Evolutionary conservation across 2,113 vertebrate species (phyloP), one percentile per base, ranked within the genome.

Genomic region (Cisticola juncidis): DNA sequence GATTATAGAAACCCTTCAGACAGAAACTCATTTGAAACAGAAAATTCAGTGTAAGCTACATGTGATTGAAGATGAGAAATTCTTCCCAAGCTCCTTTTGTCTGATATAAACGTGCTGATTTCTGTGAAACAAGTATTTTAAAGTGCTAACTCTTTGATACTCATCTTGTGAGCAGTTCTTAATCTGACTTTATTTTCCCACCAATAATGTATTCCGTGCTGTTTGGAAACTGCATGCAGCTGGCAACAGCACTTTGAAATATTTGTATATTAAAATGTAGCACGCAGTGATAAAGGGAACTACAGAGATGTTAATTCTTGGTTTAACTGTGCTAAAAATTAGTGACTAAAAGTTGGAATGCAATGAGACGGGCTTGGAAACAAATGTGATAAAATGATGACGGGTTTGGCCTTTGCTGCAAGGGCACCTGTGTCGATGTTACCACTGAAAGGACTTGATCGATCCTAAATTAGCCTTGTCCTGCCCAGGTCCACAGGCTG

Each of bases 171-270:
- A 95, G 60, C 23, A 29, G 35, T 92, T 96, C 94, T 84, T 77
- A 47, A 47, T 79, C 62, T 91, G 66, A 81, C 91, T 97, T 97
- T 94, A 78, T 95, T 97, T 95, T 95, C 82, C 86, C 54, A 76
- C 65, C 53, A 89, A 40, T 73, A 82, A 53, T 82, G 10, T 84
- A 94, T 96, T 96, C 96, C 50, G 73, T 72, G 91, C 76, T 93
- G 83, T 96, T 94, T 72, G 83, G 94, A 96, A 97, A 71, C 74
- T 84, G 69, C 65, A 44, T 73, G 85, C 47, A 96, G 48, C 94
- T 98, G 85, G 95, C 85, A 96, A 26, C 40, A 91, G 84, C 68
- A 42, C 68, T 97, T 97, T 38, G 92, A 86, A 97, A 96, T 91
- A 68, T 79, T 78, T 85, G 62, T 42, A 11, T 89, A 88, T 94